Base-by-base conservation (phyloP, 2,888 invertebrate genomes). In the Eulithis testata region DNA sequence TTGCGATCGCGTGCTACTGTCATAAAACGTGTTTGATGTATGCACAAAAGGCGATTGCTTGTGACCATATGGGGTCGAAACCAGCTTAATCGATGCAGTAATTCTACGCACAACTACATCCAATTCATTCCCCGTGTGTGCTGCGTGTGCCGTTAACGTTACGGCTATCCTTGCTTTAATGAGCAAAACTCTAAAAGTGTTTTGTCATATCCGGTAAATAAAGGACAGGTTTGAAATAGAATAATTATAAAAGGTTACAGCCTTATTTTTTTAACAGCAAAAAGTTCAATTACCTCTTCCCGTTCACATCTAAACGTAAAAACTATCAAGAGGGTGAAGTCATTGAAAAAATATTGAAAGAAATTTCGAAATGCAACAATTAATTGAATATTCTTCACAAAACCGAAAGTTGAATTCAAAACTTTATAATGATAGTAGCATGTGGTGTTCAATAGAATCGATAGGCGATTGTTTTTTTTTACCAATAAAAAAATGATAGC, bases 351-450 rank as follows among this genome's bases (percentile, higher is more conserved):
- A 69, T 62, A 60, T 75, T 72, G 58, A 69, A 79, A 81, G 79
- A 80, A 79, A 72, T 72, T 78, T 79, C 78, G 76, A 47, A 49
- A 76, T 79, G 73, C 12, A n/a, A 76, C 77, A 77, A 82, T 84
- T 85, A 84, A 89, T 87, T 87, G 80, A 85, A 86, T 86, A 87
- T 86, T 77, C 78, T 80, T 76, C 68, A 78, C 78, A 82, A 85
- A 85, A 85, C 78, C 74, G 78, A 82, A 85, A 78, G 78, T 76
- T 76, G 74, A 5, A 82, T 87, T 87, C 82, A 84, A 73, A 68
- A 67, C 71, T 61, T 74, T 71, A 83, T 86, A 88, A 90, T 86
- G 76, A 82, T 76, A 76, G 71, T 68, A 72, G 79, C 90, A 90
- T 88, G 87, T 90, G 89, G 84, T 66, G 73, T 75, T 80, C 80